A percentile compares a stretch with the other conserved stretches of the same genome.
phyloP scores from a whole-genome alignment of 2,888 invertebrate species.

The Lottia gigantea region DNA sequence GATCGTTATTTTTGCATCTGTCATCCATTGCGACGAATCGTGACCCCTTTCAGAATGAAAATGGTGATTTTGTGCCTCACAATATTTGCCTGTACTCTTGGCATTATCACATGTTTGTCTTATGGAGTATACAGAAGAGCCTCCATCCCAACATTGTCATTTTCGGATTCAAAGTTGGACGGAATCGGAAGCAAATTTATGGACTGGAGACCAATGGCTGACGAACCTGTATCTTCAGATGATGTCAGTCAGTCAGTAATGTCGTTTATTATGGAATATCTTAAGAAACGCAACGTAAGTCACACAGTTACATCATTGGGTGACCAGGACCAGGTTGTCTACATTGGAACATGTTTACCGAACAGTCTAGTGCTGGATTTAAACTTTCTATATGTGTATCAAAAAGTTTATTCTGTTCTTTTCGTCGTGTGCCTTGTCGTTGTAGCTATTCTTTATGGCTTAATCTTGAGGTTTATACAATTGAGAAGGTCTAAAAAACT shows the following conservation, averaged over 20 bases:
- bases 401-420: conserved; percentile 60
- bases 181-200: not conserved
- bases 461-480: conserved; percentile 62
- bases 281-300: conserved; percentile 17
- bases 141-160: not conserved
- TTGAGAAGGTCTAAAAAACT: conserved; percentile 36
- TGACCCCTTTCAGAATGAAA: conserved; percentile 42
- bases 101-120: conserved; percentile 44
- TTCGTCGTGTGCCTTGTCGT: conserved; percentile 62
- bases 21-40: conserved; percentile 47
- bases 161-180: not conserved
- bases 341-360: conserved; percentile 48
- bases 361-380: conserved; percentile 41
- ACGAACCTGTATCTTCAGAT: conserved; percentile 23
- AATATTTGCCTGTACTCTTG: conserved; percentile 42
- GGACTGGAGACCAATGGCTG: conserved; percentile 17
- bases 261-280: conserved; percentile 12
- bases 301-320: not conserved
- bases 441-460: conserved; percentile 62
- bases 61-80: conserved; percentile 41
- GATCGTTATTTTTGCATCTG: conserved; percentile 64
- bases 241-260: conserved; percentile 22
- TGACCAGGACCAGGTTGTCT: conserved; percentile 19
- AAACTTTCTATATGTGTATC: conserved; percentile 50
- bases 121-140: conserved; percentile 43